phyloP scores from a whole-genome alignment of 2,888 invertebrate genomes.

The Melanostoma mellinum region DNA sequence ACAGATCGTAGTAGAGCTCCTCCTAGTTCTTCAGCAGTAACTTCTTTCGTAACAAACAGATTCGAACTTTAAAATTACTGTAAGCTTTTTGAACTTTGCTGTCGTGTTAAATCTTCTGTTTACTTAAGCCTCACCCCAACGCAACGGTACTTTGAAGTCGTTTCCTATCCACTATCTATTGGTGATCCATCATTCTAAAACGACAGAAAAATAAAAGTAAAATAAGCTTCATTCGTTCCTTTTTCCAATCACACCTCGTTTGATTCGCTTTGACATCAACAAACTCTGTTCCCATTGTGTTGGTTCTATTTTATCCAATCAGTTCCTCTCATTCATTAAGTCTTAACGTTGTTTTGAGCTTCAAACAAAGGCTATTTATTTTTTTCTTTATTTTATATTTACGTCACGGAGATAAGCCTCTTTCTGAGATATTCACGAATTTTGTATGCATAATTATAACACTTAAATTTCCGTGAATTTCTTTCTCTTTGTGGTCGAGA shows the following conservation, averaged over 20 bases:
- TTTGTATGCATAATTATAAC: conserved; percentile 36
- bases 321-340: conserved; percentile 27
- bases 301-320: background rate
- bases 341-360: conserved; percentile 13
- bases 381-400: conserved; percentile 40
- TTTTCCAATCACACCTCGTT: conserved; percentile 22
- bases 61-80: too few species aligned
- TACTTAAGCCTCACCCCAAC: too few species aligned
- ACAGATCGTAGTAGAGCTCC: too few species aligned
- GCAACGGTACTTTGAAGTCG: too few species aligned
- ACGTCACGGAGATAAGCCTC: conserved; percentile 58
- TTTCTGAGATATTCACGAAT: conserved; percentile 37
- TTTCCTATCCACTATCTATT: too few species aligned
- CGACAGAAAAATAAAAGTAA: too few species aligned
- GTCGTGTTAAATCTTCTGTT: too few species aligned
- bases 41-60: too few species aligned
- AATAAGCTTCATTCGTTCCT: conserved; percentile 3
- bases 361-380: conserved; percentile 38
- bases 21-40: too few species aligned
- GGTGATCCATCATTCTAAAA: too few species aligned
- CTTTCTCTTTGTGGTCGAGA: conserved; percentile 42
- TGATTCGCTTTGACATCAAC: conserved; percentile 26
- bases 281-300: background rate
- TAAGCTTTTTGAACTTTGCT: too few species aligned
- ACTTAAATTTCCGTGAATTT: conserved; percentile 64